Evolutionary conservation across 2,888 invertebrate genomes (phyloP).

Genomic region (Encarsia formosa): DNA sequence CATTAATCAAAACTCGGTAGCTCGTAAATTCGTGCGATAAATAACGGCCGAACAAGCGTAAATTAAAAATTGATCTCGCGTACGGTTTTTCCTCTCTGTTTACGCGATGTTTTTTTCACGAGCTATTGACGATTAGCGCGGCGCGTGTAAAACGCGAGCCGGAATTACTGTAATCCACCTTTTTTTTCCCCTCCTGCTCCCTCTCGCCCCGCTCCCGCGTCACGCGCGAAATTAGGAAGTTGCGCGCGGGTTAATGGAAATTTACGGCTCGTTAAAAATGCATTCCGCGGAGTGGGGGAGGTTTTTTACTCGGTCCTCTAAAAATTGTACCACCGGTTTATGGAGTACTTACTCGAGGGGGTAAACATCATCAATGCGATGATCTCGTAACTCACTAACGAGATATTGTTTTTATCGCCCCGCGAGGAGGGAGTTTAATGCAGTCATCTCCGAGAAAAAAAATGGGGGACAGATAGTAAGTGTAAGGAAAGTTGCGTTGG

Average conservation of each 20-base stretch:
- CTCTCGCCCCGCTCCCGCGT: not conserved
- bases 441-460: too few species aligned
- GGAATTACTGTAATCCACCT: slow-evolving; percentile 17
- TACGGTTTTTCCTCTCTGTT: not conserved
- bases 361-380: too few species aligned
- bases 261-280: slow-evolving; percentile 26
- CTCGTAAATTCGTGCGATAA: not conserved
- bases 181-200: not conserved
- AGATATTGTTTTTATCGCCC: too few species aligned
- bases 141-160: not conserved
- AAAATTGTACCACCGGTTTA: too few species aligned
- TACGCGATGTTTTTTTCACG: slow-evolving; percentile 1
- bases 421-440: too few species aligned
- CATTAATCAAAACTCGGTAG: too few species aligned
- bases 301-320: too few species aligned
- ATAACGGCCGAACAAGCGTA: slow-evolving; percentile 3
- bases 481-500: slow-evolving; percentile 34
- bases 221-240: slow-evolving; percentile 20
- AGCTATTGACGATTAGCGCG: slow-evolving; percentile 16
- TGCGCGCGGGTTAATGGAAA: slow-evolving; percentile 13
- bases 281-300: too few species aligned
- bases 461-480: slow-evolving; percentile 36
- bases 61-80: slow-evolving; percentile 7
- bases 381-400: too few species aligned
- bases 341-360: too few species aligned